Base-by-base conservation (phyloP, 2,888 invertebrate genomes). In the Diplolepis rosae region DNA sequence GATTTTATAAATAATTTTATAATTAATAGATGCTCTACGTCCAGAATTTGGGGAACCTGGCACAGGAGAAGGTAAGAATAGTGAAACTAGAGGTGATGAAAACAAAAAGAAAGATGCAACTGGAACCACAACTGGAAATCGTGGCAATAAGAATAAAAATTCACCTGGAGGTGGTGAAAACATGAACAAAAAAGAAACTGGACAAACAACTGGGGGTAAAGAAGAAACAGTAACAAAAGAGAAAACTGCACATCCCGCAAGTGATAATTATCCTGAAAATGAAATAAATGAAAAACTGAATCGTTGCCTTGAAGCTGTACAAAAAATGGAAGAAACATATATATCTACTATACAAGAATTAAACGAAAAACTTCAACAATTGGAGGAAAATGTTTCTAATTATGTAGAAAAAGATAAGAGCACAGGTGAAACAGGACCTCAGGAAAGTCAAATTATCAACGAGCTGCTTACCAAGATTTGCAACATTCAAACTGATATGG, bases 401-500 rank as follows among this genome's bases (percentile, higher is more conserved):
- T 74, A 89, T 66, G 71, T 81, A 35, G 85, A 87, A 70, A 83
- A 68, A 67, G 18, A 73, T 3, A 66, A 83, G 1, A 61, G 52
- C n/a, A 42, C 56, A 1, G 39, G n/a, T 39, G 24, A 13, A 7
- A 74, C 28, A 4, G 73, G 48, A 1, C 7, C 30, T 7, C 45
- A 69, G 2, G 75, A 56, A 6, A 75, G 39, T 1, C 52, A 61
- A 1, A 80, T 79, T 3, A 71, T 89, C 13, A 80, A 82, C 4
- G 89, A 89, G 11, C 77, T 91, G 5, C 85, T 87, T 71, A 80
- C 82, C 32, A 90, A 89, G 68, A 81, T 91, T 1, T 77, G 87
- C 9, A 76, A 78, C 5, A 79, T 91, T 4, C 89, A 91, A 79
- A 78, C 79, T 1, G 90, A 91, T n/a, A 84, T 91, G 76, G 86